Conservation (phyloP, 2,113 vertebrate species). For the Anguilla rostrata region DNA sequence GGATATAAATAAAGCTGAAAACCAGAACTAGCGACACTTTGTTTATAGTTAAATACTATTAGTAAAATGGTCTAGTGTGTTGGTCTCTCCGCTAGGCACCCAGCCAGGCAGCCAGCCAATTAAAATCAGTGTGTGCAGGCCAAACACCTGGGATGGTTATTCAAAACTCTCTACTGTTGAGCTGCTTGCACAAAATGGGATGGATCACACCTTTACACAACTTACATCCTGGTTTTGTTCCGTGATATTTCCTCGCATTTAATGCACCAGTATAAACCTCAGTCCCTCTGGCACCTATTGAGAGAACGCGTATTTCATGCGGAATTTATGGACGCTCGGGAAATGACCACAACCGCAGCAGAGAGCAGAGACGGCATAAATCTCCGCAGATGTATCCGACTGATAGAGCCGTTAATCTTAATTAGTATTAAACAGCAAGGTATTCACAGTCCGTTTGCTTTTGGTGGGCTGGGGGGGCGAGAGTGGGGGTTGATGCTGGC, state of each 20-base stretch:
- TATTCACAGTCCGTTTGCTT: conserved; percentile 20
- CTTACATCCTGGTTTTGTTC: not conserved
- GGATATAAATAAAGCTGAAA: too few species aligned
- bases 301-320: conserved; percentile 20
- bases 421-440: conserved; percentile 23
- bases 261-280: not conserved
- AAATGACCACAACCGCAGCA: conserved; percentile 23
- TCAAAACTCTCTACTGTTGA: not conserved
- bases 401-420: conserved; percentile 26
- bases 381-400: conserved; percentile 20
- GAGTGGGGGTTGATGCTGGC: not conserved
- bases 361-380: conserved; percentile 25
- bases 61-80: too few species aligned
- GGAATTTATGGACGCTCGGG: conserved; percentile 19
- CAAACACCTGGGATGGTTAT: not conserved
- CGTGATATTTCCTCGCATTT: not conserved
- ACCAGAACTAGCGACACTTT: too few species aligned
- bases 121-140: too few species aligned
- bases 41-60: too few species aligned
- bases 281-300: not conserved
- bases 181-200: not conserved
- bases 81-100: too few species aligned
- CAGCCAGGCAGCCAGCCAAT: too few species aligned
- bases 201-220: not conserved
- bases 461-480: not conserved